Base-by-base conservation (phyloP, 2,888 invertebrate species). In the Choreutis nemorana region DNA sequence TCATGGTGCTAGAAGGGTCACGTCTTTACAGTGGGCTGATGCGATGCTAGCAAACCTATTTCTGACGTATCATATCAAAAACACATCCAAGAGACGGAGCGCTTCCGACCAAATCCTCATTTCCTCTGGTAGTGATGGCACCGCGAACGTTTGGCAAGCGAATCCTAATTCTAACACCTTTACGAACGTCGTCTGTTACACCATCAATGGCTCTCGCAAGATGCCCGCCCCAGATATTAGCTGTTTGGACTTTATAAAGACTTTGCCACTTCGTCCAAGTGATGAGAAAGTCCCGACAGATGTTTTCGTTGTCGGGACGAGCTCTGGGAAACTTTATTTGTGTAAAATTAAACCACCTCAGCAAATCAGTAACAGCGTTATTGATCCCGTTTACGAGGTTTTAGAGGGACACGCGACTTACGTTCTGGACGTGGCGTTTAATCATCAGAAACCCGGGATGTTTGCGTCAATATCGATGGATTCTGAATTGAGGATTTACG, bases 181-280 rank as follows among this genome's bases (percentile, higher is more conserved):
- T 22, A 64, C 71, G 14, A 59, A 49, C 6, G 49, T 77, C 0
- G 38, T 62, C 0, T 45, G 53, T 1, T 77, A 67, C 29, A 35
- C 36, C 0, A 42, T 77, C 0, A 66, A 68, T 23, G 59, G 59
- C 0, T 50, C 59, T 0, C 48, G 45, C 4, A 64, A 66, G n/a
- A 30, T 48, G 18, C 37, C 42, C 0, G 37, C 54, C 0, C 54
- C 61, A 0, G 67, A 71, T 10, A 60, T 77, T 13, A 64, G 47
- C 3, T 72, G 73, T 36, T 72, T 77, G 18, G 75, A 73, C 29
- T 73, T 70, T 27, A 57, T 64, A 0, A 71, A 60, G 34, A 44
- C 47, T 0, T 59, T 40, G 22, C 65, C 70, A 0, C 32, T 68
- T 0, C 42, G 63, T 0, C 55, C 65, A 0, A 45, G 50, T 8